Evolutionary conservation across 2,797 vertebrate genomes (phyloP), one percentile per base, ranked within the genome.

Genomic region (Sarcophilus harrisii): DNA sequence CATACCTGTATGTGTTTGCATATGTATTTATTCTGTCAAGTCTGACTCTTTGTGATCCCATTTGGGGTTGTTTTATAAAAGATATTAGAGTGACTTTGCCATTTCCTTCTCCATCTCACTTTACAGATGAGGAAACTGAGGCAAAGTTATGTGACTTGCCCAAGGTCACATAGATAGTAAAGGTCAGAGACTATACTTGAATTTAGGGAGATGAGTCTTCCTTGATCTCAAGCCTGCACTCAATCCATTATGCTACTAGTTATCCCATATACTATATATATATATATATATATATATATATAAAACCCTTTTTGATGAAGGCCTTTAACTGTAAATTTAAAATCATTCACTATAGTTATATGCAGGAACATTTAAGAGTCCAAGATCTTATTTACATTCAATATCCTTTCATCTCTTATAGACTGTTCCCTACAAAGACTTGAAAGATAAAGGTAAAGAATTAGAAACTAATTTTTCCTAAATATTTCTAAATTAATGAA

Each of bases 391-490:
- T 28, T 8, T 93, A 91, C 13, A 60, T 92, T 55, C 90, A 27
- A 59, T 18, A 12, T 57, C 93, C 27, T 29, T 95, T 90, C 49
- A 55, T 96, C 57, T 93, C 32, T 57, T 93, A 90, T 95, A 92
- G 87, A 12, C 8, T 52, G 66, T 5, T n/a, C 92, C 57, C 87
- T 90, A 95, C 38, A 93, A 94, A 90, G 6, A 14, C 49, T 91
- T 45, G 45, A 18, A 87, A 95, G 93, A 58, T 30, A 91, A 62
- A 81, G 28, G 94, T 38, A 60, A 66, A 16, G 4, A 27, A 29
- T 59, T 94, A 24, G 62, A 90, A 94, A 93, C 14, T 95, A 27
- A 96, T 49, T 94, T 93, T 95, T 90, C 5, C 45, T 45, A 55
- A 55, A 55, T 55, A 55, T 55, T 55, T 55, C 54, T 55, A 49